Base-by-base conservation (phyloP, 2,113 vertebrate species). In the Pseudois nayaur region DNA sequence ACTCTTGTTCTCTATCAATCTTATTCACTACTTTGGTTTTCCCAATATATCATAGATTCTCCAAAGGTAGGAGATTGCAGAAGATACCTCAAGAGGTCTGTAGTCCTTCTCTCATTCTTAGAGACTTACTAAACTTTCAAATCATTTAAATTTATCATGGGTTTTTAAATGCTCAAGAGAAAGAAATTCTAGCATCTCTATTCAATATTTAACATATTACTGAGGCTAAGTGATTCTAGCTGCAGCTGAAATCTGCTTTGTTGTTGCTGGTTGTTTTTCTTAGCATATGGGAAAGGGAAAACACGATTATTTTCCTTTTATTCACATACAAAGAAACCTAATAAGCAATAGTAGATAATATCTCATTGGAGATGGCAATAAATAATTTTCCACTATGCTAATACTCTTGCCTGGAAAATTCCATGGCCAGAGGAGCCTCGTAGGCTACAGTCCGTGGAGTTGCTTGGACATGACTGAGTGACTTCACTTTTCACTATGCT, bases 1-100 rank as follows among this genome's bases (percentile, higher is more conserved):
- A 17, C 27, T n/a, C 45, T 87, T 93, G 12, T 82, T 95, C 60
- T 88, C 82, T 87, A 60, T 95, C 45, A 81, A 16, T 91, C 81
- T 94, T 92, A 8, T 36, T 64, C 36, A 88, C 27, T n/a, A 71
- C 54, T 78, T 94, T 45, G 36, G 50, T 89, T 95, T 98, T 87
- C 16, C 19, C 50, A 62, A 84, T 54, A 74, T 8, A 59, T 84
- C 87, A 71, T n/a, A 87, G 83, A 91, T 71, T 71, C 36, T 94
- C 50, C 71, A 89, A 82, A 91, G 29, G 76, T 25, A 83, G 43
- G 64, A 60, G 76, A 71, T 50, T 88, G 16, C 33, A 74, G 86
- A 88, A 87, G 84, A 64, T 91, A 31, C 17, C 21, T 74, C 21
- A 40, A 71, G 45, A 64, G 52, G 6, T 87, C 45, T 84, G 71